Conservation (phyloP, 2,888 invertebrate species). For the Phania funesta region DNA sequence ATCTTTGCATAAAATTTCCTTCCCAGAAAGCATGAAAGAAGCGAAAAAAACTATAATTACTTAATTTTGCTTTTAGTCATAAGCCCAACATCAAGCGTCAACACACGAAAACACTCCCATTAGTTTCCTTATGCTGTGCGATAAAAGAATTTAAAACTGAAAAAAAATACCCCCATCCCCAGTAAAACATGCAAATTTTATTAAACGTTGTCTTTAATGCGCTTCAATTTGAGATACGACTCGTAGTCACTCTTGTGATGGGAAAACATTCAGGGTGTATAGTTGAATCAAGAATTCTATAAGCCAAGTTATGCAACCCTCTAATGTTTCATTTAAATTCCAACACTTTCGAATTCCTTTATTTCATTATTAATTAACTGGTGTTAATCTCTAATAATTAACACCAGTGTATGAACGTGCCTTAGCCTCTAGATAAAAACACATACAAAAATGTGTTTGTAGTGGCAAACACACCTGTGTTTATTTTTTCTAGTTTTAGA, state of each 20-base stretch:
- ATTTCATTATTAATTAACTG: not conserved
- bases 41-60: slow-evolving; percentile 57
- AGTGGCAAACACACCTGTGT: not conserved
- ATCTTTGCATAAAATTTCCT: slow-evolving; percentile 50
- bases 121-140: not conserved
- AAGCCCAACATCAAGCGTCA: not conserved
- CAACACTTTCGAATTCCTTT: not conserved
- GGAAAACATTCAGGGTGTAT: not conserved
- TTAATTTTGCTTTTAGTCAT: slow-evolving; percentile 37
- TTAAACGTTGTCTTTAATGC: not conserved
- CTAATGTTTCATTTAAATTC: not conserved
- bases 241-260: not conserved
- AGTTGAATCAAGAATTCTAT: too few species aligned
- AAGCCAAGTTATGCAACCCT: too few species aligned
- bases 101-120: not conserved
- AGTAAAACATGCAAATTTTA: slow-evolving; percentile 16
- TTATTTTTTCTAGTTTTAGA: too few species aligned
- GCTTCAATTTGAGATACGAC: not conserved
- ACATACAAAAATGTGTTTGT: not conserved
- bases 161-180: not conserved
- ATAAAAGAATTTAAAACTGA: not conserved
- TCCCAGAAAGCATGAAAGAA: not conserved
- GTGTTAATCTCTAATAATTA: too few species aligned
- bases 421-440: slow-evolving; percentile 1
- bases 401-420: not conserved